phyloP scores from a whole-genome alignment of 2,797 vertebrate genomes.

The Thalassophryne amazonica region DNA sequence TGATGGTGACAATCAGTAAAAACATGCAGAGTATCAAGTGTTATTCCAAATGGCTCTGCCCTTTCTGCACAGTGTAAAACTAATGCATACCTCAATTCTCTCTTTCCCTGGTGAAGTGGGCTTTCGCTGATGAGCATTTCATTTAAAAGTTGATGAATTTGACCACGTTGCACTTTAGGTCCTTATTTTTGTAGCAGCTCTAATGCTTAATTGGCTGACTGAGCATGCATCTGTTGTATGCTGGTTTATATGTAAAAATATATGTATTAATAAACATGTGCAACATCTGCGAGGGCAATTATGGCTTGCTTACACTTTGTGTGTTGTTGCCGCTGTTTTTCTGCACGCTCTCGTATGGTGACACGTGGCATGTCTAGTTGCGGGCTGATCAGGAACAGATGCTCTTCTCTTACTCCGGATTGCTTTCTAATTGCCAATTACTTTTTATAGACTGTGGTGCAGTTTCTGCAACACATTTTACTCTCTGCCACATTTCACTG shows the following conservation, averaged over 20 bases:
- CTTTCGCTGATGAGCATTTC: conserved; percentile 45
- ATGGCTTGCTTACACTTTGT: conserved; percentile 6
- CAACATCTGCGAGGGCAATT: conserved; percentile 5
- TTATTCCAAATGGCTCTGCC: conserved; percentile 63
- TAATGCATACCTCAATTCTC: conserved; percentile 63
- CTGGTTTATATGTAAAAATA: conserved; percentile 13
- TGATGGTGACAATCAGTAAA: conserved; percentile 64
- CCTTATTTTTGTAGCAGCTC: not conserved
- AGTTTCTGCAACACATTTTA: conserved; percentile 62
- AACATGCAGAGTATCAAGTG: conserved; percentile 51
- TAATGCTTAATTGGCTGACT: conserved; percentile 1
- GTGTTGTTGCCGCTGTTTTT: conserved; percentile 26
- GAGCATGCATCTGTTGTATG: conserved; percentile 3
- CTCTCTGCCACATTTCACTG: conserved; percentile 58
- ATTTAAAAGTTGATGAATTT: conserved; percentile 42
- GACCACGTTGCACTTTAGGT: conserved; percentile 9
- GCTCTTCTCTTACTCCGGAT: conserved; percentile 61
- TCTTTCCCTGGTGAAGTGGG: conserved; percentile 42
- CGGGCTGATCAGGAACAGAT: conserved; percentile 67
- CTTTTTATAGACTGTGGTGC: conserved; percentile 73
- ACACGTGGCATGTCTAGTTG: conserved; percentile 48
- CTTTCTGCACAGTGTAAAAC: conserved; percentile 50
- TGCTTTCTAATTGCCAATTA: conserved; percentile 76
- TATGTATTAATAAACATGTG: not conserved
- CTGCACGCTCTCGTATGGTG: conserved; percentile 24